A percentile compares a stretch with the other conserved stretches of the same genome.
Conservation (phyloP, 2,888 invertebrate genomes). For the Theretra japonica region DNA sequence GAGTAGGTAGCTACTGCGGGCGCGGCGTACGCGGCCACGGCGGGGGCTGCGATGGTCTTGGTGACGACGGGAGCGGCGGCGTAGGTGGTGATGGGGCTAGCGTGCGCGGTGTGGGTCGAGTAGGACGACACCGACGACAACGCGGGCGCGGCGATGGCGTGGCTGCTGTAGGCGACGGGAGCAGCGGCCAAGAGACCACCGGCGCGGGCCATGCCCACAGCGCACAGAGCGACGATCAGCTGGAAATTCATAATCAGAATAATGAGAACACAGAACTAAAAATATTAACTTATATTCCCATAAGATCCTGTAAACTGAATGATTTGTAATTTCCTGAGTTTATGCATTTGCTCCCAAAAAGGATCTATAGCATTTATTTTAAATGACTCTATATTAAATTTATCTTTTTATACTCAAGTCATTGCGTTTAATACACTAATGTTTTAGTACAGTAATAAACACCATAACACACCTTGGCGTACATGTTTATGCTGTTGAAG, state of each 20-base stretch:
- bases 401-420: background rate
- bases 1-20: constrained; percentile 43
- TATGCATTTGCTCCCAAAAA: too few relatives aligned
- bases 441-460: constrained; percentile 35
- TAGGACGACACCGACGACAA: constrained; percentile 58
- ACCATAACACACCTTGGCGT: constrained; percentile 76
- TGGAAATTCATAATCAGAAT: constrained; percentile 61
- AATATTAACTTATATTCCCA: background rate
- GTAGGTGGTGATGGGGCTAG: constrained; percentile 71
- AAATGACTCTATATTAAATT: background rate
- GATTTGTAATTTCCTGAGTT: too few relatives aligned
- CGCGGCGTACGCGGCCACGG: constrained; percentile 44
- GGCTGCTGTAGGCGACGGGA: constrained; percentile 79
- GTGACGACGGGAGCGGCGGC: constrained; percentile 43
- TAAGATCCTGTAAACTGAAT: background rate
- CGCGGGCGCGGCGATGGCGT: constrained; percentile 65
- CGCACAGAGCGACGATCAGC: constrained; percentile 82
- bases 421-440: background rate
- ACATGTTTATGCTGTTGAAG: constrained; percentile 80
- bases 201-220: constrained; percentile 85
- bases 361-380: background rate
- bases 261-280: constrained; percentile 41
- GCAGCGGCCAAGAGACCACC: constrained; percentile 80
- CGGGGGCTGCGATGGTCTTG: constrained; percentile 56
- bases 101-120: constrained; percentile 81